phyloP scores from a whole-genome alignment of 1,140 invertebrate genomes.

The Calosoma granatense region DNA sequence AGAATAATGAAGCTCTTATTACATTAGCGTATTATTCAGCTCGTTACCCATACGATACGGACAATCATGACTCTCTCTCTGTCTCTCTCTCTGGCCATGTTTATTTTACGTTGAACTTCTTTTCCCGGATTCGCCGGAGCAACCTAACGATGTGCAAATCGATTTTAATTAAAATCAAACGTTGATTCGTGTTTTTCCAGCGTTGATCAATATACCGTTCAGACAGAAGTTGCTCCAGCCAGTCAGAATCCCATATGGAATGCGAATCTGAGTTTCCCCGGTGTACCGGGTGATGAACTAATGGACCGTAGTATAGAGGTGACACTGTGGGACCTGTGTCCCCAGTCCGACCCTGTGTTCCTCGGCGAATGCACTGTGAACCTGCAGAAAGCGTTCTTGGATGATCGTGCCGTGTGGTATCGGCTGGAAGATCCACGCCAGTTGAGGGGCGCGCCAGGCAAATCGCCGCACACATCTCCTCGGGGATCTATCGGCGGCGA shows the following conservation, averaged over 20 bases:
- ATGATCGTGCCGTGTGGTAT: conserved; percentile 80
- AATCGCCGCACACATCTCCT: conserved; percentile 65
- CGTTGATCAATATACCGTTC: conserved; percentile 56
- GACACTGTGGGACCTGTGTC: conserved; percentile 76
- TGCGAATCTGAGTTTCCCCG: conserved; percentile 71
- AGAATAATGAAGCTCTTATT: too few relatives aligned
- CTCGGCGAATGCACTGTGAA: conserved; percentile 75
- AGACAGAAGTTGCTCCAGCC: conserved; percentile 71
- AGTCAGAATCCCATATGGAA: conserved; percentile 84
- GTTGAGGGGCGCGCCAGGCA: conserved; percentile 42
- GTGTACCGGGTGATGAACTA: conserved; percentile 63
- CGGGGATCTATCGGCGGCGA: conserved; percentile 63
- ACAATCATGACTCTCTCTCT: too few relatives aligned
- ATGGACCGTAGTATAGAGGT: conserved; percentile 72
- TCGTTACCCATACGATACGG: too few relatives aligned
- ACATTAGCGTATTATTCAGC: too few relatives aligned
- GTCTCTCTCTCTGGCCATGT: too few relatives aligned
- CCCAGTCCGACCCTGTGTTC: conserved; percentile 70
- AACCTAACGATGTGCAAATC: too few relatives aligned
- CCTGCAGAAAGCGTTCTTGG: conserved; percentile 69
- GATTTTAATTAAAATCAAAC: too few relatives aligned
- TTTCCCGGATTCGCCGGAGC: too few relatives aligned
- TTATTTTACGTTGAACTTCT: too few relatives aligned
- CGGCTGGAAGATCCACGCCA: conserved; percentile 69
- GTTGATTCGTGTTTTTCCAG: too few relatives aligned